Evolutionary conservation across 2,888 invertebrate species (phyloP), one percentile per base, ranked within the genome.

Genomic region (Dasysyrphus albostriatus): DNA sequence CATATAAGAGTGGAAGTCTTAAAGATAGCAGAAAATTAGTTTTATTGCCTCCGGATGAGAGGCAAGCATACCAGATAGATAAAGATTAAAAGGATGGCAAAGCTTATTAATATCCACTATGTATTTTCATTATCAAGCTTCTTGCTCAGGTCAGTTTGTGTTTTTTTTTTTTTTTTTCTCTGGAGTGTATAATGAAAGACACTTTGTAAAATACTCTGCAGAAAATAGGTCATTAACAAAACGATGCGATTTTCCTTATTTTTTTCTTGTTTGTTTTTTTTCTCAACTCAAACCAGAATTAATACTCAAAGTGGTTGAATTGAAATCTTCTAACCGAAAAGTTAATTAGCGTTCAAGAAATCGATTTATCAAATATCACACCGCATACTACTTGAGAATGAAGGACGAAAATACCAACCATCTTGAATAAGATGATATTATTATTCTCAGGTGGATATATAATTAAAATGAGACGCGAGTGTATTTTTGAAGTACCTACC

Each of bases 331-430:
- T 58, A 63, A 85, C 73, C 81, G 63, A 84, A 74, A 84, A 82
- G 81, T 85, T 82, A 85, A 85, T 82, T 85, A 85, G 85, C 73
- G 61, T 74, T 78, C 81, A 74, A 70, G 56, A 67, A 85, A 82
- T 85, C 77, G 82, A 85, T 77, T 81, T 73, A 73, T 72, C 61
- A 63, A 75, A 54, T 56, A 44, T 32, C 39, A 24, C 19, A 34
- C 56, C 19, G 32, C 34, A 14, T 29, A 19, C 34, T 24, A 54
- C 34, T 34, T 42, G 47, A 29, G 29, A 10, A 42, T 9, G 63
- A 56, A 54, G 42, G 44, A 42, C n/a, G 67, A 47, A 32, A 56
- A 37, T n/a, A n/a, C n/a, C n/a, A n/a, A 74, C 39, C 74, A 47
- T 44, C 54, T 58, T 76, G 54, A n/a, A n/a, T n/a, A 44, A 61